Base-by-base conservation (phyloP, 1,140 invertebrate species). In the Eueides isabella region DNA sequence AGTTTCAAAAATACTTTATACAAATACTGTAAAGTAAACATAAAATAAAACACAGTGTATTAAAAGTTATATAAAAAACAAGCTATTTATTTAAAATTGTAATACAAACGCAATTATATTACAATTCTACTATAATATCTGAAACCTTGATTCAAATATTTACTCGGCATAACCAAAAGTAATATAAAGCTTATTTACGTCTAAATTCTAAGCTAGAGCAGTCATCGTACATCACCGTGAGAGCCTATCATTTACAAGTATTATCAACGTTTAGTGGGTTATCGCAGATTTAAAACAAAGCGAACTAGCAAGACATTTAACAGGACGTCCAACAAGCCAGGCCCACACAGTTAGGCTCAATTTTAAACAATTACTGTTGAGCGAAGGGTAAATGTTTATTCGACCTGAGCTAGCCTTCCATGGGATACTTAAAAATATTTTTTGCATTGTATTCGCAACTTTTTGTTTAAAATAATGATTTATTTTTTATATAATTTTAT, bases 331-430 rank as follows among this genome's bases (percentile, higher is more conserved):
- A 87, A 86, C 87, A 87, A 86, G 80, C 86, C 74, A 83, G 84
- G 87, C 87, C 89, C 89, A 91, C 89, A 91, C 89, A 91, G 87
- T 91, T 91, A 91, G 89, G 87, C 83, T 87, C 89, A 90, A 91
- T 91, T 90, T 91, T 91, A 89, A 91, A 91, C 89, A 91, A 91
- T 90, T 92, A 92, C 88, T 87, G 85, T 82, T 87, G 88, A 89
- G 85, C 88, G 88, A 89, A 90, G 85, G 86, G 89, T 85, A 91
- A 91, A 91, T 91, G 89, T 91, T 91, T 91, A 85, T 91, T 91
- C 89, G 88, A 89, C 84, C 89, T 89, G 88, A 41, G 71, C 28
- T 66, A 41, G 31, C 19, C 31, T 38, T 70, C 68, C 68, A 70
- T 35, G 12, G 3, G 30, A 23, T 33, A 33, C n/a, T 12, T 19